Percentiles rank a stretch among this genome's conserved stretches.
Evolutionary conservation across 2,888 invertebrate species (phyloP).

Genomic region (Ophion ellenae): DNA sequence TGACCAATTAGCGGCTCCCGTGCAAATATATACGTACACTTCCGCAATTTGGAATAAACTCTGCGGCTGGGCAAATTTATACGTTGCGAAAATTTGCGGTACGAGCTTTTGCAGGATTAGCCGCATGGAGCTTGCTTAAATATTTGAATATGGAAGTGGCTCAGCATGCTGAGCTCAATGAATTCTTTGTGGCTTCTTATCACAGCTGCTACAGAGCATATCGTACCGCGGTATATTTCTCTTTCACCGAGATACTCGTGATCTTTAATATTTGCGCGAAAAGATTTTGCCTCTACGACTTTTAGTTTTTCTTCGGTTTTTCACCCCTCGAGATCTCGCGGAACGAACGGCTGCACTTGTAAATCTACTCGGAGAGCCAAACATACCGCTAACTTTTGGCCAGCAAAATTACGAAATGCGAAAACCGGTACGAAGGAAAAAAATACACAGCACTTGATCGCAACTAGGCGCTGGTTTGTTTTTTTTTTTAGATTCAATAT

Average conservation of each 20-base stretch:
- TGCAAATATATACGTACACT: slow-evolving; percentile 1
- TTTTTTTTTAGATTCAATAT: too few species aligned
- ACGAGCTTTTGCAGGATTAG: slow-evolving; percentile 5
- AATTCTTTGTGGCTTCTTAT: neutral
- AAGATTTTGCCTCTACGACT: neutral
- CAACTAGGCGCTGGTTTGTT: too few species aligned
- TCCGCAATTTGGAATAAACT: neutral
- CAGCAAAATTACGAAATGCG: too few species aligned
- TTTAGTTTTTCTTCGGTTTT: neutral
- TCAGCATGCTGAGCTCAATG: neutral
- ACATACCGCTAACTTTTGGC: too few species aligned
- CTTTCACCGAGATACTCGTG: neutral
- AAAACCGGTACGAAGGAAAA: too few species aligned
- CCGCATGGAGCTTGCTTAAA: slow-evolving; percentile 22
- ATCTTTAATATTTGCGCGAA: neutral
- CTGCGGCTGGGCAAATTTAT: slow-evolving; percentile 15
- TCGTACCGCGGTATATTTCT: neutral
- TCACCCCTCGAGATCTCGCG: too few species aligned
- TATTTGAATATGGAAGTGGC: slow-evolving; percentile 47
- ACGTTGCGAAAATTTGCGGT: slow-evolving; percentile 3
- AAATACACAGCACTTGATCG: too few species aligned
- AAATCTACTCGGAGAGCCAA: too few species aligned
- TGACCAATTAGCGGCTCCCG: slow-evolving; percentile 10
- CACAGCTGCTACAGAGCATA: neutral
- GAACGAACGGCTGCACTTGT: neutral